phyloP scores from a whole-genome alignment of 2,113 vertebrate species.

The Paratilapia polleni region DNA sequence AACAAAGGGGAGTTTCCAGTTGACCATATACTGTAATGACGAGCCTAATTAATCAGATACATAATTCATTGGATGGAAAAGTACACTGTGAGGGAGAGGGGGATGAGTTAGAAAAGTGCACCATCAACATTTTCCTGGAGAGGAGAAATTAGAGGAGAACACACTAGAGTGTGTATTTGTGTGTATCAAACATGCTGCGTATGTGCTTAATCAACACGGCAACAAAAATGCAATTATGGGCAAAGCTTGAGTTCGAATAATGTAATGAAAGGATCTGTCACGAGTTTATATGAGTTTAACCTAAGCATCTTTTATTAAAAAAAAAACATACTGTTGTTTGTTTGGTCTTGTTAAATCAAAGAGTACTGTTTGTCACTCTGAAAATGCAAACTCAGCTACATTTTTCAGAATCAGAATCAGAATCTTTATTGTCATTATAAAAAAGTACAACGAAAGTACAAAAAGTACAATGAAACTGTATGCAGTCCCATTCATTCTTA shows the following conservation, averaged over 20 bases:
- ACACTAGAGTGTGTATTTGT: neutral
- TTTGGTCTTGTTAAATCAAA: neutral
- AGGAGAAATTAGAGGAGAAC: conserved; percentile 13
- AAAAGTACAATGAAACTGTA: no score
- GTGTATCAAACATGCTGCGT: neutral
- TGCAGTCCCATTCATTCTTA: no score
- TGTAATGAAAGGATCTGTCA: neutral
- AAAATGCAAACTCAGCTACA: neutral
- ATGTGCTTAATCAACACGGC: neutral
- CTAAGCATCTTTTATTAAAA: neutral
- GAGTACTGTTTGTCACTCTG: neutral
- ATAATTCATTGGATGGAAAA: conserved; percentile 69
- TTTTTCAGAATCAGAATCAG: no score
- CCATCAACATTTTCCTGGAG: conserved; percentile 54
- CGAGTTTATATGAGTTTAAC: neutral
- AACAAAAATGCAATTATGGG: neutral
- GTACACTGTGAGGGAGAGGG: conserved; percentile 32
- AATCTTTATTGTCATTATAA: no score
- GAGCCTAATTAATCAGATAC: conserved; percentile 71
- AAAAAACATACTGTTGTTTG: neutral
- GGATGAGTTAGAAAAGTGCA: conserved; percentile 33
- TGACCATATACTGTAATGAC: conserved; percentile 61
- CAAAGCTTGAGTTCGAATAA: neutral
- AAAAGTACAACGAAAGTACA: no score
- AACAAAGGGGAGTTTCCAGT: conserved; percentile 55